Base-by-base conservation (phyloP, 2,113 vertebrate genomes). In the Protomyctophum bolini region DNA sequence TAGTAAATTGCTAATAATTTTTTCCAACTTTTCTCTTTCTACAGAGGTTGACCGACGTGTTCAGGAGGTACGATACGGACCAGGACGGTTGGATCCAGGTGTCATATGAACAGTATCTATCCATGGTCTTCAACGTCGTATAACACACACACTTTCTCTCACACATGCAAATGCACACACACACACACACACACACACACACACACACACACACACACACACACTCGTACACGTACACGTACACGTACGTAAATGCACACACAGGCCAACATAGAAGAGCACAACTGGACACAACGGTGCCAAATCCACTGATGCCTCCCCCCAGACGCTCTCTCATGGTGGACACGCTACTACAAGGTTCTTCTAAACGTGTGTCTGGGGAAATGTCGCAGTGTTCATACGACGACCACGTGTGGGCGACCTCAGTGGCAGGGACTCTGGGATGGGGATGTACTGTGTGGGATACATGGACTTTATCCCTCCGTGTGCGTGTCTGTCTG, bases 51-150 rank as follows among this genome's bases (percentile, higher is more conserved):
- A 99, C 97, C 0, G 97, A 99, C 9, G 93, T 97, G 72, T 99
- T 99, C 92, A 92, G 97, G 50, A 92, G 96, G 6, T 98, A 97
- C 0, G 98, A 99, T 46, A 99, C 97, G 0, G 98, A 99, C 76
- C 97, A 97, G 65, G 98, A 99, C 0, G 98, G 98, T 88, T 99
- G 98, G 98, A 98, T 99, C 79, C 97, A 99, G 84, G 95, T 99
- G 79, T 99, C 98, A 48, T 99, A 98, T 3, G 98, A 99, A 90
- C 98, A 99, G 47, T 99, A 98, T 72, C 95, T 99, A 70, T 97
- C 95, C 72, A 98, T 99, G 97, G 96, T 99, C 88, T 98, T 99
- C 91, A 97, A 94, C 85, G 93, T 97, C 0, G 96, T 99, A 93
- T 99, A 94, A 88, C 78, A 41, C 33, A 41, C 33, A 41, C 33